Base-by-base conservation (phyloP, 2,888 invertebrate species). In the Argyra leucocephala region DNA sequence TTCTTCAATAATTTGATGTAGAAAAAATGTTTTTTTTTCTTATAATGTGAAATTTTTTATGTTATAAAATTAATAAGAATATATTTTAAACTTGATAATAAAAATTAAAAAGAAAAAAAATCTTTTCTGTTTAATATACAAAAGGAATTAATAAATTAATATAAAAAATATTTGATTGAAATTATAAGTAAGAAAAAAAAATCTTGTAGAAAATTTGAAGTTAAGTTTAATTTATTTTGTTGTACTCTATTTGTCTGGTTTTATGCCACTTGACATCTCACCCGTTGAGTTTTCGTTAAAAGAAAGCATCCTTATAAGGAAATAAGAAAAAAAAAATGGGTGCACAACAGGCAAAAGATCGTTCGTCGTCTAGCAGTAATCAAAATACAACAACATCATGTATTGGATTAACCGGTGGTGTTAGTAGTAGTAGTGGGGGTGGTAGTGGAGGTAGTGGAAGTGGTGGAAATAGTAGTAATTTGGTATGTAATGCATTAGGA, bases 301-400 rank as follows among this genome's bases (percentile, higher is more conserved):
- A 15, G 18, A 58, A 22, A 58, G 22, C 22, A 58, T 22, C 22
- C 22, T 58, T 22, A 61, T 61, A 61, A 61, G 24, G n/a, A 61
- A 26, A 26, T 24, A 61, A 1, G 26, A 18, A 26, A 24, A 24
- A 61, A 26, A 26, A 78, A 80, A 93, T 93, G 93, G 93, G 93
- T 81, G 93, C 93, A 78, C 93, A 93, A 85, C 93, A 92, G 85
- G 91, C 90, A 80, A 93, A 94, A 83, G 93, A 93, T 83, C 88
- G 91, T 79, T 86, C 88, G 75, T 76, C 76, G 58, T 76, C 76
- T 66, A 78, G 78, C 65, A 77, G 77, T 66, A 75, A 75, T 66
- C 75, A 75, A 67, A 73, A 74, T 68, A 75, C 78, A 36, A 78
- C 76, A 65, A 78, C 78, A 57, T 62, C 26, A 62, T 57, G 24